These are phyloP conservation scores for Pollenia labialis DNA, from an alignment of 2,888 invertebrate genomes.

Conservation along the genomic window DNA sequence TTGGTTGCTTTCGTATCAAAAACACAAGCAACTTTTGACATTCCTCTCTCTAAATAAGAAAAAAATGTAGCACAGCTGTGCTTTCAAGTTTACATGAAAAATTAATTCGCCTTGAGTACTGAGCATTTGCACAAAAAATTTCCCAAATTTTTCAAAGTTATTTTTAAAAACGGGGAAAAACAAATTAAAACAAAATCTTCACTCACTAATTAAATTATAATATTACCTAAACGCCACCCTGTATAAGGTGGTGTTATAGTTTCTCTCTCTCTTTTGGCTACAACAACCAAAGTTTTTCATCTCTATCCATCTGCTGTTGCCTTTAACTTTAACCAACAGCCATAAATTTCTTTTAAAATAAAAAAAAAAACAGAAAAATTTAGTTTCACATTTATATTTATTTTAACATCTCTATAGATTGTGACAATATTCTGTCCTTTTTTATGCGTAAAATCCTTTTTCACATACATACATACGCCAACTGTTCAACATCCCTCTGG, in stretches of 20 bases:
- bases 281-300: slow-evolving; percentile 37
- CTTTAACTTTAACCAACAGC: slow-evolving; percentile 62
- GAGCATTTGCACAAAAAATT: no score
- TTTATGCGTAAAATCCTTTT: background rate
- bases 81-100: no score
- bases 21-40: no score
- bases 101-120: no score
- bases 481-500: slow-evolving; percentile 68
- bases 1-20: no score
- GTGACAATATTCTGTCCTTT: slow-evolving; percentile 12
- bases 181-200: no score
- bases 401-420: slow-evolving; percentile 15
- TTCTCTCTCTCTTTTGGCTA: background rate
- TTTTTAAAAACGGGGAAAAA: no score
- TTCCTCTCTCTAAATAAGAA: no score
- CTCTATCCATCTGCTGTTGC: background rate
- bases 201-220: no score
- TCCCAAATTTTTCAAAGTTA: no score
- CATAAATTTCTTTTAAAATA: slow-evolving; percentile 60
- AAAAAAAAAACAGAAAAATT: slow-evolving; percentile 20
- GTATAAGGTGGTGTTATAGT: background rate
- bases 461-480: slow-evolving; percentile 31
- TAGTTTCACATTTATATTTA: slow-evolving; percentile 26
- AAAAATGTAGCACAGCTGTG: no score
- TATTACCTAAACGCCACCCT: no score